Conservation (phyloP, 1,140 invertebrate species). For the Mylabris phalerata region DNA sequence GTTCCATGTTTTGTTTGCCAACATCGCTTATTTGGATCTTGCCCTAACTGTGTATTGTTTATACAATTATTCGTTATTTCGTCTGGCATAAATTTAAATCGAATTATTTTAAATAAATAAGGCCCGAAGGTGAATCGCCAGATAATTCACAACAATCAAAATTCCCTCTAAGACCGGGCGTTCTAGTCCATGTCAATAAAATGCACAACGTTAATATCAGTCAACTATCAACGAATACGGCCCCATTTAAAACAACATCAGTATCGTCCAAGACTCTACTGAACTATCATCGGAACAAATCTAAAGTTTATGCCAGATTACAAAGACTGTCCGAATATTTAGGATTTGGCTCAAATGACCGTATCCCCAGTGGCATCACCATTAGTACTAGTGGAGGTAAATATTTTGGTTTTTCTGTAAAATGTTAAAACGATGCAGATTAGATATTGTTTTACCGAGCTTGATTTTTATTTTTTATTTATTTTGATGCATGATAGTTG, state of each 20-base stretch:
- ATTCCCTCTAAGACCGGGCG: conserved; percentile 82
- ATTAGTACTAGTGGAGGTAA: conserved; percentile 37
- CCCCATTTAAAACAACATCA: conserved; percentile 31
- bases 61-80: background rate
- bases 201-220: conserved; percentile 52
- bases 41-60: conserved; percentile 8
- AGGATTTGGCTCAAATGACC: conserved; percentile 29
- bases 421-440: too few species aligned
- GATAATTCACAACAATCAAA: conserved; percentile 58
- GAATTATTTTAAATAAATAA: conserved; percentile 9
- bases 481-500: conserved; percentile 41
- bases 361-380: conserved; percentile 34
- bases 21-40: conserved; percentile 9
- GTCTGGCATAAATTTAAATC: conserved; percentile 2
- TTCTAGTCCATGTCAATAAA: conserved; percentile 78
- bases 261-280: conserved; percentile 20
- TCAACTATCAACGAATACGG: conserved; percentile 22
- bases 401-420: conserved; percentile 10
- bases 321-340: conserved; percentile 34
- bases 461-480: conserved; percentile 27
- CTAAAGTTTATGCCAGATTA: conserved; percentile 38
- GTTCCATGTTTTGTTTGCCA: conserved; percentile 21
- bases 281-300: conserved; percentile 32
- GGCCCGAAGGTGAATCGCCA: conserved; percentile 37
- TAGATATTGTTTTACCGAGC: background rate